Evolutionary conservation across 2,888 invertebrate species (phyloP), one percentile per base, ranked within the genome.

Genomic region (Salpingus planirostris): DNA sequence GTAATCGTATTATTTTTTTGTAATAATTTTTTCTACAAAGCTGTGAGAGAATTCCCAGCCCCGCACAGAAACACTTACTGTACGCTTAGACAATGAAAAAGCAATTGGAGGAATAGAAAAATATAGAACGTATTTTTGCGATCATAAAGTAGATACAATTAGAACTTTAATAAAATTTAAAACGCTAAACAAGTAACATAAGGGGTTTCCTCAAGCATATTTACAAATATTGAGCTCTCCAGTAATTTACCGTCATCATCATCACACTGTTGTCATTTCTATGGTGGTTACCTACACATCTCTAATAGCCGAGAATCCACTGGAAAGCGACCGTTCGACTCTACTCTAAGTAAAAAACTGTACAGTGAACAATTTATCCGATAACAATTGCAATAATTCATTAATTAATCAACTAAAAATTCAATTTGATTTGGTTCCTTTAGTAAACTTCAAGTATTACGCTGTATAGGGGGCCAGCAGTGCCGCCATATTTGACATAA

Each of bases 161-260:
- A 49, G 47, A 52, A 52, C 47, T 52, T 46, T 37, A 52, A 52
- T 52, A 52, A 52, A 50, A 50, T 52, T 50, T 52, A 35, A 44
- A 44, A 49, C 33, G 46, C 44, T 48, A 50, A 52, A 52, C 49
- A 47, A 47, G 40, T 48, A 50, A 52, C 50, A 40, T 43, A 48
- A 40, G 35, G 35, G 40, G 42, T 36, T 36, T 11, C 39, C 33
- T 40, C 40, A 39, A 35, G 35, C 35, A 23, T 29, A 26, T 26
- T 13, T 26, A 26, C 39, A 39, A 23, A 15, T 27, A 34, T 35
- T 27, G 27, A 38, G 32, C 39, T 24, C 35, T 21, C 39, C 39
- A 32, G n/a, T n/a, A n/a, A n/a, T n/a, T 27, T 31, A 28, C 26
- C 7, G 18, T 22, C n/a, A 26, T 12, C 11, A 29, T 7, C 24